Evolutionary conservation across 2,797 vertebrate species (phyloP), one percentile per base, ranked within the genome.

Genomic region (Cetoscarus ocellatus): DNA sequence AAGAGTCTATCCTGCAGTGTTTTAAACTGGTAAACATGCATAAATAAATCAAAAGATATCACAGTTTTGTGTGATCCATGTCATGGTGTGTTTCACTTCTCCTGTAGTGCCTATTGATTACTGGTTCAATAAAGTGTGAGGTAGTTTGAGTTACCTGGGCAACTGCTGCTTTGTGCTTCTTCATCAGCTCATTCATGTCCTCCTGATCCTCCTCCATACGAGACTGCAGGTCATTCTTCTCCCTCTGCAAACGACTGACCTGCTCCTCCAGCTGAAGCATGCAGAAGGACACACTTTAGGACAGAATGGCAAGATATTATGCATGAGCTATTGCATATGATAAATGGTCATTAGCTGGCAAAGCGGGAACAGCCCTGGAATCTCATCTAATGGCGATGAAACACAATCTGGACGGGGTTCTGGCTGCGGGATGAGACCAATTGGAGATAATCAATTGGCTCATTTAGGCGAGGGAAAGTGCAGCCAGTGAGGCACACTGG

Each of bases 111-210:
- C 10, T 13, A 19, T 53, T 56, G 27, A 50, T 14, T 27, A 35
- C 43, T 39, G 8, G 18, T 27, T 45, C 56, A 12, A 1, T 18
- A 15, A 66, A 42, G 49, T 64, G 54, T 27, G 14, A 43, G 45
- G 39, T 38, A 52, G 59, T 45, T 57, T 42, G 38, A 53, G 67
- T 81, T 81, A 99, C 98, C 97, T 99, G 98, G 56, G 97, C 95
- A 57, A 99, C 97, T 0, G 96, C 94, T 0, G 97, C 96, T 88
- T 99, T 99, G 92, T 99, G 97, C 87, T 98, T 99, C 93, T 99
- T 99, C 97, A 99, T 98, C 88, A 99, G 92, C 80, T 99, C 98
- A 0, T 99, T 99, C 95, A 98, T 93, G 91, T 99, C 97, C 87
- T 99, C 98, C 89, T 99, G 98, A 79, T 99, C 98, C 80, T 99